Evolutionary conservation across 53 echinoderm and acorn worm species (phyloP).

Genomic region (Holothuria leucospilota): DNA sequence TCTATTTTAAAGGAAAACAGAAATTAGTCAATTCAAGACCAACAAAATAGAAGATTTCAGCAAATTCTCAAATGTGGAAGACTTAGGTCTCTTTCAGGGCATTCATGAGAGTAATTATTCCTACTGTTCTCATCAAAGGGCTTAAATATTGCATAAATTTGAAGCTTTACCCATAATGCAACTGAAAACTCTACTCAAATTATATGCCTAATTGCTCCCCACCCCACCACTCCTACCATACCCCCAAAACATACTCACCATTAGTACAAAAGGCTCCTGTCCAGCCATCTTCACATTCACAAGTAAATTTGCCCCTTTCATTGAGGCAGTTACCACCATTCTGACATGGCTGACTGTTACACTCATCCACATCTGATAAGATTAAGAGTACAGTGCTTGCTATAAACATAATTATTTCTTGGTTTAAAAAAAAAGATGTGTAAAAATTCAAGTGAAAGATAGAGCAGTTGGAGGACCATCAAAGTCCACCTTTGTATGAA

Average conservation of each 20-base stretch:
- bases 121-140: no score
- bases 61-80: no score
- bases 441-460: not conserved
- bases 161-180: no score
- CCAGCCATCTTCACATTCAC: slow-evolving; percentile 64
- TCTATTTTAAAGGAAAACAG: slow-evolving; percentile 18
- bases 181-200: no score
- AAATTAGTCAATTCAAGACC: not conserved
- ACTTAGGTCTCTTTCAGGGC: no score
- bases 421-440: not conserved
- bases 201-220: no score
- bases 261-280: slow-evolving; percentile 60
- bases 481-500: not conserved
- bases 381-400: not conserved
- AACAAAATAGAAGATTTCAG: no score
- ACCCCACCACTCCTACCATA: no score
- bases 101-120: no score
- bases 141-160: no score
- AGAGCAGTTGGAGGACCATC: not conserved
- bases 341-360: slow-evolving; percentile 61
- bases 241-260: slow-evolving; percentile 49
- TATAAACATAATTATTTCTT: not conserved
- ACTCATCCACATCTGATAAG: slow-evolving; percentile 57
- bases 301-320: slow-evolving; percentile 41
- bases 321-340: slow-evolving; percentile 55